A percentile compares a stretch with the other conserved stretches of the same genome.
Conservation (phyloP, 2,797 vertebrate species). For the Sternotherus odoratus region DNA sequence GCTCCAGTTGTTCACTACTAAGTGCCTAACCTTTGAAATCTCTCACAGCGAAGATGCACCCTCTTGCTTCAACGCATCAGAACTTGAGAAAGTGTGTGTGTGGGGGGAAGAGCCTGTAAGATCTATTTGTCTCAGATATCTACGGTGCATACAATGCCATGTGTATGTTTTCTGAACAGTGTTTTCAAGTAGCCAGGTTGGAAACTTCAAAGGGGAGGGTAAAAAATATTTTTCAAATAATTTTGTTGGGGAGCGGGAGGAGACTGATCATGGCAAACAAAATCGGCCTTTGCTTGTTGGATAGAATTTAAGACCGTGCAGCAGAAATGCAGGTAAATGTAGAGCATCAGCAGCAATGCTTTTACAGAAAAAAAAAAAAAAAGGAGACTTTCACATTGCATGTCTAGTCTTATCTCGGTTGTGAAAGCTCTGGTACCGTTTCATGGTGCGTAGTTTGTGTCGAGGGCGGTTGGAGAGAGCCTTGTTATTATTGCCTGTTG, state of each 20-base stretch:
- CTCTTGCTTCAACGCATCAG: slow-evolving; percentile 82
- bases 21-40: slow-evolving; percentile 96
- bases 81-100: slow-evolving; percentile 57
- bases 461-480: slow-evolving; percentile 66
- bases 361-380: background rate
- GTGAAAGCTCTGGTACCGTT: slow-evolving; percentile 49
- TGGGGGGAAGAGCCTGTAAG: slow-evolving; percentile 24
- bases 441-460: slow-evolving; percentile 6
- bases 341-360: slow-evolving; percentile 30
- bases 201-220: slow-evolving; percentile 63
- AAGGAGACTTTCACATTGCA: slow-evolving; percentile 54
- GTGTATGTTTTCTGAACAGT: background rate
- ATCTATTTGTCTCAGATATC: background rate
- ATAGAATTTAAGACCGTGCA: slow-evolving; percentile 39
- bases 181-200: slow-evolving; percentile 1
- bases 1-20: slow-evolving; percentile 90
- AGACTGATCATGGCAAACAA: slow-evolving; percentile 41
- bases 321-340: slow-evolving; percentile 58
- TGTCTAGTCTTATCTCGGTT: slow-evolving; percentile 67
- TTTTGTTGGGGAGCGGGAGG: slow-evolving; percentile 8
- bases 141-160: fast-evolving
- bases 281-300: slow-evolving; percentile 56
- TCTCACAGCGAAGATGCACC: slow-evolving; percentile 85
- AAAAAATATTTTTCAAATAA: background rate
- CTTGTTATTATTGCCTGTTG: slow-evolving; percentile 67